These are phyloP conservation scores for Mixornis gularis DNA, from an alignment of 2,113 vertebrate genomes.

Conservation along the genomic window DNA sequence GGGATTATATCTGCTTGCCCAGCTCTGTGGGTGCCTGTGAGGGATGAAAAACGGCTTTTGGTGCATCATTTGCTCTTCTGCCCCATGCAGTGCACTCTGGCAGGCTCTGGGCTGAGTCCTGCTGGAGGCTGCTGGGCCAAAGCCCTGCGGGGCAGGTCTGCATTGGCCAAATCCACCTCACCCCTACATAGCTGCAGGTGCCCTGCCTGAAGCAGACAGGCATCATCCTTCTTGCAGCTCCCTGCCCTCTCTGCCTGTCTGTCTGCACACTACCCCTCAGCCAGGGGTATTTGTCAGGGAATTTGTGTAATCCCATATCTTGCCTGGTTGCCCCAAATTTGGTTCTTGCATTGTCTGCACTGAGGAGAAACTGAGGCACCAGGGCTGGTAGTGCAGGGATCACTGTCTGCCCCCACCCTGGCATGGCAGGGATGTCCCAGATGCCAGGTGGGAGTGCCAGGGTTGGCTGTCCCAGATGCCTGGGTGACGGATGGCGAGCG, in stretches of 20 bases:
- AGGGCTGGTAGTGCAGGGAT: neutral
- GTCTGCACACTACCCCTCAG: neutral
- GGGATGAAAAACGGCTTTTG: neutral
- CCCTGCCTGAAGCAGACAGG: neutral
- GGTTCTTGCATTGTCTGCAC: neutral
- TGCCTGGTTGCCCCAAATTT: fast-evolving
- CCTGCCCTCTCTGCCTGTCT: neutral
- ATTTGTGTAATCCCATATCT: neutral
- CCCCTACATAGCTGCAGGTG: fast-evolving
- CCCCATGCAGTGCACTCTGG: fast-evolving
- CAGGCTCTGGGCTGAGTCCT: neutral
- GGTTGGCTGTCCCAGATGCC: neutral
- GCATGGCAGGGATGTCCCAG: fast-evolving
- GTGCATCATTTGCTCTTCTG: neutral
- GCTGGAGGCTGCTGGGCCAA: neutral
- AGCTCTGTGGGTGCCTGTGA: neutral
- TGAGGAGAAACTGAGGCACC: neutral
- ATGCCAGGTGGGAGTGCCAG: neutral
- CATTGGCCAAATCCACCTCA: neutral
- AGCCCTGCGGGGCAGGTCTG: neutral
- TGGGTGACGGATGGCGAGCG: fast-evolving
- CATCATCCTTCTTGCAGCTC: neutral
- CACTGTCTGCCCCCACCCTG: neutral
- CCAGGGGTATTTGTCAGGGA: too few species aligned
- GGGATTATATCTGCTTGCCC: neutral